phyloP scores from a whole-genome alignment of 2,113 vertebrate genomes.

The Hymenochirus boettgeri region DNA sequence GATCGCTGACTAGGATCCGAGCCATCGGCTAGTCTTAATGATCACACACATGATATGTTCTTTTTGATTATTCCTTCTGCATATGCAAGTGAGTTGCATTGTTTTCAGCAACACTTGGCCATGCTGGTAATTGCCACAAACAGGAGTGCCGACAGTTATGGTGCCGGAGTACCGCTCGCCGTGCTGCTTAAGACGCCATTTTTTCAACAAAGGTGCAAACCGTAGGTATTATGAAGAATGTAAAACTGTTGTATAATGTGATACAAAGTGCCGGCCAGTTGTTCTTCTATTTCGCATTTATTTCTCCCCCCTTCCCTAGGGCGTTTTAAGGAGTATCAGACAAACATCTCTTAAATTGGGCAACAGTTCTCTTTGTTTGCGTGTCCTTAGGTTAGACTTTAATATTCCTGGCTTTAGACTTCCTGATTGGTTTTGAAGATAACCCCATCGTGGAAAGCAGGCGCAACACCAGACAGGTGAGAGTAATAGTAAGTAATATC shows the following conservation, averaged over 20 bases:
- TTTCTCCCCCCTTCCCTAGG: not conserved
- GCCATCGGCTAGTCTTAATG: not conserved
- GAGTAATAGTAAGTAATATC: no score
- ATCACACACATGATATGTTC: no score
- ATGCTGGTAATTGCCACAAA: constrained; percentile 61
- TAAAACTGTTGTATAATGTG: not conserved
- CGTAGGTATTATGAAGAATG: constrained; percentile 47
- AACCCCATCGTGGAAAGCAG: not conserved
- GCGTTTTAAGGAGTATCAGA: not conserved
- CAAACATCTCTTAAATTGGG: not conserved
- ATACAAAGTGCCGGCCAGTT: not conserved
- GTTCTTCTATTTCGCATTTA: not conserved
- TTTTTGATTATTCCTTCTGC: no score
- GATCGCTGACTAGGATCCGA: not conserved
- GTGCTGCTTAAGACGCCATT: constrained; percentile 61
- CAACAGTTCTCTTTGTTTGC: not conserved
- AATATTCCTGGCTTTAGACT: constrained; percentile 11
- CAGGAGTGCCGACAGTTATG: constrained; percentile 66
- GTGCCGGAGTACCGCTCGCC: constrained; percentile 63
- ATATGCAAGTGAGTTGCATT: constrained; percentile 30
- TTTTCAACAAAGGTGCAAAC: constrained; percentile 68
- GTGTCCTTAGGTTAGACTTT: not conserved
- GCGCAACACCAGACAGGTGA: constrained; percentile 14
- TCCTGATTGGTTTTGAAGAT: constrained; percentile 22
- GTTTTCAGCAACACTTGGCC: not conserved